A percentile compares a stretch with the other conserved stretches of the same genome.
These are phyloP conservation scores for Phylloscopus whistleri DNA, from an alignment of 2,113 vertebrate species.

Conservation along the genomic window DNA sequence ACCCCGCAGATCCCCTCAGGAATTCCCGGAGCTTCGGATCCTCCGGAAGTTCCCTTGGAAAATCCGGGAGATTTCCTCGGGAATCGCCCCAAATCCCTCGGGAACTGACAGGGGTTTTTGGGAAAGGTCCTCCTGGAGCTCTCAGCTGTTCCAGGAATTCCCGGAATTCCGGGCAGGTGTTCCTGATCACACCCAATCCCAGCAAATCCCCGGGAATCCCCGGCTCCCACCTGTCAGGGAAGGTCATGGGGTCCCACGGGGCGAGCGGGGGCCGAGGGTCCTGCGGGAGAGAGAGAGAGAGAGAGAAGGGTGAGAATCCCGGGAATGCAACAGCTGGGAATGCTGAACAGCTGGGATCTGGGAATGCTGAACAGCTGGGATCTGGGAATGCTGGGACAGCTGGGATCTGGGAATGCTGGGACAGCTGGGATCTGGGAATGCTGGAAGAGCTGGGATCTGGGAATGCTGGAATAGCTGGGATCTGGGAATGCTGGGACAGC, in stretches of 20 bases:
- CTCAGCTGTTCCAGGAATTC: not conserved
- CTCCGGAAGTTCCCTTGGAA: not conserved
- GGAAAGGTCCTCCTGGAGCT: not conserved
- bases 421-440: no score
- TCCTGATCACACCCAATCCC: not conserved
- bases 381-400: not conserved
- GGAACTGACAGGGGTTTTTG: accelerated
- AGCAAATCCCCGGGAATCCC: not conserved
- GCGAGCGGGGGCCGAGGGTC: not conserved
- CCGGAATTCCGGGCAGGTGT: not conserved
- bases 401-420: not conserved
- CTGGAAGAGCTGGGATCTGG: no score
- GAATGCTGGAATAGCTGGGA: no score
- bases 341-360: not conserved
- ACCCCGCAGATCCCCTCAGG: accelerated
- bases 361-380: not conserved
- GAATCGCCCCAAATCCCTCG: accelerated
- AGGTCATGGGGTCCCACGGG: not conserved
- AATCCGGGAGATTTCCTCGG: not conserved
- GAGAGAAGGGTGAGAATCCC: not conserved
- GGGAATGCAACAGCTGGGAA: no score
- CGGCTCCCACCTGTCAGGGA: not conserved
- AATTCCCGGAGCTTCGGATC: not conserved
- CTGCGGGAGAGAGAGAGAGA: not conserved
- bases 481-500: no score